phyloP scores from a whole-genome alignment of 2,888 invertebrate genomes.

The Candidula unifasciata region DNA sequence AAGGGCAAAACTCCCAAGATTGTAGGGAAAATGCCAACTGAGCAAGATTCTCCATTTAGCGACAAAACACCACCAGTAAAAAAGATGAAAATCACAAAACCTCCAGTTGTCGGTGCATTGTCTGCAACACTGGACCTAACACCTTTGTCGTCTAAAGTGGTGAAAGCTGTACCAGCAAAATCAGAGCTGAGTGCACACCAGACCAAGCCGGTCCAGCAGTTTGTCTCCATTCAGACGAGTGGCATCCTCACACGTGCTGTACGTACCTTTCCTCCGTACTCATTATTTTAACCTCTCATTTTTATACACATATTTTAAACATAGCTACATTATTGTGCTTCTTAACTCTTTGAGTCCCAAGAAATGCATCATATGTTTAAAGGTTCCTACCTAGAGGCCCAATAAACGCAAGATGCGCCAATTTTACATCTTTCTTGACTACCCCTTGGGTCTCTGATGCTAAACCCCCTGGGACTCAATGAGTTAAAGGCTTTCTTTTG shows the following conservation, averaged over 20 bases:
- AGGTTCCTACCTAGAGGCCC: too few relatives aligned
- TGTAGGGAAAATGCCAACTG: slow-evolving; percentile 65
- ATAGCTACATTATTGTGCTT: neutral
- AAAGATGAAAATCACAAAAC: slow-evolving; percentile 46
- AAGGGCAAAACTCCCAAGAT: slow-evolving; percentile 55
- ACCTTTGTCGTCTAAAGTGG: slow-evolving; percentile 20
- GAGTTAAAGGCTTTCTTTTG: too few relatives aligned
- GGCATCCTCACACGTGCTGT: slow-evolving; percentile 12
- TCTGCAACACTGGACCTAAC: neutral
- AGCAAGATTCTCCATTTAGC: slow-evolving; percentile 49
- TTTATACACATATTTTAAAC: too few relatives aligned
- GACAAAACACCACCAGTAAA: slow-evolving; percentile 32
- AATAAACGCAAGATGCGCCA: too few relatives aligned
- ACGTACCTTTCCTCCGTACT: neutral
- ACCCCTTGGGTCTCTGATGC: too few relatives aligned
- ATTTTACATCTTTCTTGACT: too few relatives aligned
- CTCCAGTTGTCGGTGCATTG: neutral
- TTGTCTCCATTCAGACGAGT: slow-evolving; percentile 33
- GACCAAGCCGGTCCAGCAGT: slow-evolving; percentile 21
- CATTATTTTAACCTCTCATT: neutral
- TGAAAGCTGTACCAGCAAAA: slow-evolving; percentile 6
- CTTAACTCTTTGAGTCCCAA: too few relatives aligned
- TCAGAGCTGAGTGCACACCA: slow-evolving; percentile 16
- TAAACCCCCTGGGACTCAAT: too few relatives aligned
- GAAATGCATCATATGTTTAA: too few relatives aligned